A percentile compares a stretch with the other conserved stretches of the same genome.
Evolutionary conservation across 2,113 vertebrate genomes (phyloP).

Genomic region (Sclerurus mexicanus): DNA sequence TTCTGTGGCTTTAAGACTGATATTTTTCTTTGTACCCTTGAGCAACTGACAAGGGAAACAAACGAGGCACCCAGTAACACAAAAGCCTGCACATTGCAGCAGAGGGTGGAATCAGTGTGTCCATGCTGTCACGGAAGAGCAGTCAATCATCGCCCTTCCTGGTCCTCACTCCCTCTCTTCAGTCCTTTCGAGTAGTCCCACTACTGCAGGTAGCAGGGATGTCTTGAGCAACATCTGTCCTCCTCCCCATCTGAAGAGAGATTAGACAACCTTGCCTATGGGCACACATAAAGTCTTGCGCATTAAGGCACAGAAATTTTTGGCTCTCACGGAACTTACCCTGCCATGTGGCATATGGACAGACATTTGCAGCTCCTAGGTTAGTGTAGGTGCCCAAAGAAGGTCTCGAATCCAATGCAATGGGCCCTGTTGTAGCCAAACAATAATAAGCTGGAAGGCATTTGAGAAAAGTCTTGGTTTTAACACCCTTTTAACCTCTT

Average conservation of each 20-base stretch:
- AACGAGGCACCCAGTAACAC: background rate
- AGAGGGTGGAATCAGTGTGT: background rate
- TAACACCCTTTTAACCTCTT: background rate
- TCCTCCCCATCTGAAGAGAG: background rate
- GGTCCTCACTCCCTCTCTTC: background rate
- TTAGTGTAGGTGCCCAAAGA: background rate
- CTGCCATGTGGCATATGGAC: fast-evolving
- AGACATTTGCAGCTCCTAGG: background rate
- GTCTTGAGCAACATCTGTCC: background rate
- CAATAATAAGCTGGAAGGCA: background rate
- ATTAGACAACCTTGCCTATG: background rate
- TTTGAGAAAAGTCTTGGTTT: background rate
- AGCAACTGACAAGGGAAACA: background rate
- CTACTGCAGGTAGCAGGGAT: background rate
- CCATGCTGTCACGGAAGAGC: background rate
- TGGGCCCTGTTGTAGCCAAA: background rate
- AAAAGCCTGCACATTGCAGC: fast-evolving
- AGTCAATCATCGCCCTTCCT: fast-evolving
- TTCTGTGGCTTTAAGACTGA: background rate
- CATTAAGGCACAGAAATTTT: background rate
- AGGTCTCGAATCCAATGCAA: background rate
- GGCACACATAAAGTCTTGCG: fast-evolving
- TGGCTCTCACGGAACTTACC: background rate
- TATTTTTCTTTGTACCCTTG: background rate
- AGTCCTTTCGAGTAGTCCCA: background rate